These are phyloP conservation scores for Azemiops feae DNA, from an alignment of 2,113 vertebrate genomes.

Conservation along the genomic window DNA sequence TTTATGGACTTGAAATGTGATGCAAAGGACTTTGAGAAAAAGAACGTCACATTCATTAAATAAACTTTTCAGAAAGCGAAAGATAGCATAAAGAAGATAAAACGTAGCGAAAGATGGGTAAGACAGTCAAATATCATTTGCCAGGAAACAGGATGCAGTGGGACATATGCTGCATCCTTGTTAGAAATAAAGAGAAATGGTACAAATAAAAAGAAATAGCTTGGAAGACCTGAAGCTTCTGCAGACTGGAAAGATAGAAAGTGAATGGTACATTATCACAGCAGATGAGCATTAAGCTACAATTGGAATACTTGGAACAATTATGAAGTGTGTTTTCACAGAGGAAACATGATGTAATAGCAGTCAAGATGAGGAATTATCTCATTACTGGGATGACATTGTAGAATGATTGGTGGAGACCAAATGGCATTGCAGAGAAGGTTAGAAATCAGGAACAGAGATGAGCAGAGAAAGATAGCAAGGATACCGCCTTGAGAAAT, in stretches of 20 bases:
- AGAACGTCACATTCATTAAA: neutral
- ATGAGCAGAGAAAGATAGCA: neutral
- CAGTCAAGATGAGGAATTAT: neutral
- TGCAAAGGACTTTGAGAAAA: slow-evolving; percentile 4
- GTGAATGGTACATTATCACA: accelerated
- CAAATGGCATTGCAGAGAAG: neutral
- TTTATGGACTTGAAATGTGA: neutral
- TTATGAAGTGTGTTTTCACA: neutral
- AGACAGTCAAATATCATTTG: neutral
- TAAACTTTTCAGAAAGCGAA: neutral
- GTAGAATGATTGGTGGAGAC: neutral
- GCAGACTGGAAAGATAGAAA: neutral
- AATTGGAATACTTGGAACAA: neutral
- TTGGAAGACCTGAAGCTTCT: neutral
- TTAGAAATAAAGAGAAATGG: neutral
- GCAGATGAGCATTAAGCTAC: slow-evolving; percentile 5
- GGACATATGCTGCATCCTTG: neutral
- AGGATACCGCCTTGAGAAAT: neutral
- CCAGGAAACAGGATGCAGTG: neutral
- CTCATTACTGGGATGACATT: neutral
- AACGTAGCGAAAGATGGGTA: neutral
- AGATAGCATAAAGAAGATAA: neutral
- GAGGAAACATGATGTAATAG: neutral
- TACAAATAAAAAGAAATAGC: neutral
- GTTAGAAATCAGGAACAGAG: neutral